Base-by-base conservation (phyloP, 2,888 invertebrate genomes). In the Panzeria rudis region DNA sequence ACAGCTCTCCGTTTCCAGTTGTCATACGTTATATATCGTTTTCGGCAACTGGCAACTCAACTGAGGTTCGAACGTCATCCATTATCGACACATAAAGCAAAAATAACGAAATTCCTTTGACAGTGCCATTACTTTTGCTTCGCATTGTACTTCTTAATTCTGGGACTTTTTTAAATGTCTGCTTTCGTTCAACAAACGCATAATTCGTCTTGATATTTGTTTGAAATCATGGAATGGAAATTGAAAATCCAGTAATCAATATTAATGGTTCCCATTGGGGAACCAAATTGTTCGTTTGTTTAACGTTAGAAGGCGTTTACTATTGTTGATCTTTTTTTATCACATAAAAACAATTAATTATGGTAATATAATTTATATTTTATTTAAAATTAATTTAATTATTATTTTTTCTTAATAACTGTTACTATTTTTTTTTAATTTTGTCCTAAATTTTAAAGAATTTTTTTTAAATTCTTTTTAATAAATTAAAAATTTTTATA, bases 381-480 rank as follows among this genome's bases (percentile, higher is more conserved):
- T 50, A 50, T 35, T 56, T 38, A 23, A 38, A 56, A 56, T 56
- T 47, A 68, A 64, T 75, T 62, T 62, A 23, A 23, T 62, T 50
- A 32, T 44, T 47, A 25, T 41, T 77, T 38, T 72, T 32, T 61
- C 50, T 25, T 35, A 52, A 52, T 68, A 68, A 68, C 32, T 41
- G 25, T 66, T 47, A 29, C 15, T 47, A 54, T 23, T 38, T 9
- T 23, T 68, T 66, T 68, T 62, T 47, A 35, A 29, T 47, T 73
- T 80, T 47, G 15, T 56, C 44, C 38, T 54, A 44, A 44, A 44
- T 47, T 61, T 13, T 38, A 71, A 56, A 20, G 7, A 59, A 23
- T 15, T 20, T 71, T 41, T 71, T 41, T 8, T 2, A 66, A 64
- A 25, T 1, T 6, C 38, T 52, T 15, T 23, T 56, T 20, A 64